Conservation (phyloP, 2,113 vertebrate genomes). For the Agapornis roseicollis region DNA sequence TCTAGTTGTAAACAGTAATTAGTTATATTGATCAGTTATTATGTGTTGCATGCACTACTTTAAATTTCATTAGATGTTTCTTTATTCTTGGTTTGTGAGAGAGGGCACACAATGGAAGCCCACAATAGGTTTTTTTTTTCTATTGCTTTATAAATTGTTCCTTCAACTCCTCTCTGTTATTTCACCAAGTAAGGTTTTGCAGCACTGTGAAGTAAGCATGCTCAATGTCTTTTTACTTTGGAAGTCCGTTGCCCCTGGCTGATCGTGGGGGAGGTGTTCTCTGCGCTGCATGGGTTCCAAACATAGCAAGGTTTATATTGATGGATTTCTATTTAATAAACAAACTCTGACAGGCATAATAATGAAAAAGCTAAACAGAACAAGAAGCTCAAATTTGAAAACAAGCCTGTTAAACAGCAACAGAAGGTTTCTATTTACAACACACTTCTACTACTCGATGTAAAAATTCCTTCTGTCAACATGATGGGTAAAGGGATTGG, state of each 20-base stretch:
- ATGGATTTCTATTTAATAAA: conserved; percentile 55
- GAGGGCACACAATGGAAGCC: not conserved
- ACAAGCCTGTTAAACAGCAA: conserved; percentile 52
- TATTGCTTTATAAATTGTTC: not conserved
- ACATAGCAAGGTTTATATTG: conserved; percentile 48
- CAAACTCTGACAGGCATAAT: conserved; percentile 50
- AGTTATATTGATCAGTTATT: not conserved
- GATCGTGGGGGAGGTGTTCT: conserved; percentile 26
- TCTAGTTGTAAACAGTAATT: not conserved
- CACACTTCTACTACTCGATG: not conserved
- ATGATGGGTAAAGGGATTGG: not conserved
- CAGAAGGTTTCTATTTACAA: conserved; percentile 31
- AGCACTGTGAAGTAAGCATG: not conserved
- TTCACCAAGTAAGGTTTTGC: not conserved
- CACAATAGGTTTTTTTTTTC: not conserved
- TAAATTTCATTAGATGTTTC: not conserved
- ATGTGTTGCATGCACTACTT: not conserved
- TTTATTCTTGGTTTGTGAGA: not conserved
- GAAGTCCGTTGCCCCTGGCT: conserved; percentile 13
- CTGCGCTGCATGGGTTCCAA: conserved; percentile 21
- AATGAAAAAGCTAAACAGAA: conserved; percentile 44
- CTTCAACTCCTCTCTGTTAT: not conserved
- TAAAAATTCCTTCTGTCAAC: conserved; percentile 28
- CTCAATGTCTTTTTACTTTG: conserved; percentile 1
- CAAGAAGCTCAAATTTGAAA: conserved; percentile 42